Base-by-base conservation (phyloP, 2,113 vertebrate species). In the Podilymbus podiceps region DNA sequence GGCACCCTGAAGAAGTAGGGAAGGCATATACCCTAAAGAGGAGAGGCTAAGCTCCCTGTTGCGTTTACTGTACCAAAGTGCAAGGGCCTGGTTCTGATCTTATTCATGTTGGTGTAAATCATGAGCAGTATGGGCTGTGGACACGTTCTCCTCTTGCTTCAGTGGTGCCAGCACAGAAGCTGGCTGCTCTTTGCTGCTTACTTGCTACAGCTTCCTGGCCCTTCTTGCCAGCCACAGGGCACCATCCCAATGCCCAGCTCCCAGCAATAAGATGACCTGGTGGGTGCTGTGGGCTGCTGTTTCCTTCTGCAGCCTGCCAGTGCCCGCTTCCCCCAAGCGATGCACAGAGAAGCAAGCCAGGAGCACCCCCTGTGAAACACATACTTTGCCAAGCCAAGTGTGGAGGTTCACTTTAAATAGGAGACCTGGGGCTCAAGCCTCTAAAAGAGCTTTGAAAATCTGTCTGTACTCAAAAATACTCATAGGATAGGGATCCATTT, bases 81-180 rank as follows among this genome's bases (percentile, higher is more conserved):
- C 28, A 13, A 66, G 71, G 46, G 85, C 38, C 85, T 90, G 67
- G 46, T 77, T 91, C 90, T 94, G 88, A 52, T 94, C 82, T 88
- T 21, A 16, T 8, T 62, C 55, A 5, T 66, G 55, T 58, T 0
- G 2, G 23, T 80, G 46, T 90, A 91, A 94, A 90, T 96, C 82
- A 80, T 6, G 47, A 88, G 47, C 35, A 53, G 9, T 4, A 15
- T 35, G 58, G 64, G 56, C 89, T 82, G 53, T 27, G 85, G 76
- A 75, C 60, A 47, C 1, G 3, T 56, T 75, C 49, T 64, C 35
- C 59, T 88, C 87, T 79, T 67, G 44, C 66, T 78, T 20, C 19
- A 68, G 77, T 12, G 20, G 17, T 79, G 84, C 73, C 44, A 79
- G 67, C 35, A 38, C 30, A 73, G 62, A 60, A 68, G 16, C 9